Evolutionary conservation across 35 echinoderm and acorn worm genomes (phyloP).

Genomic region (Holothuria glaberrima): DNA sequence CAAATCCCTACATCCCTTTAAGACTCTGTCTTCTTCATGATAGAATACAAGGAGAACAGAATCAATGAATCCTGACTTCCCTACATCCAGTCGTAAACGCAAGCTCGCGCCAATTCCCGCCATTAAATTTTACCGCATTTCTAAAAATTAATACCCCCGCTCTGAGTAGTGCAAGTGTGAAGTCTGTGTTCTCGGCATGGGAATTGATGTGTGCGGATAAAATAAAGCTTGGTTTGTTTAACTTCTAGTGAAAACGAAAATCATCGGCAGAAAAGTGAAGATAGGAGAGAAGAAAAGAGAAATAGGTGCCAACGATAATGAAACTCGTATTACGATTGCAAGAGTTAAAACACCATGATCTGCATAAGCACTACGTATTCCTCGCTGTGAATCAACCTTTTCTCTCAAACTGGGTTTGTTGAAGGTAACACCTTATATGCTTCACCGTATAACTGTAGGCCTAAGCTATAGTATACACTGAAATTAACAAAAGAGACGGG

Average conservation of each 20-base stretch:
- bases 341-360: too few relatives aligned
- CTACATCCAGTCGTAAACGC: constrained; percentile 28
- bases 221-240: constrained; percentile 35
- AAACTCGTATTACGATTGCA: not conserved
- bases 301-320: not conserved
- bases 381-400: too few relatives aligned
- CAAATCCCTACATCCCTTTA: too few relatives aligned
- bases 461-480: too few relatives aligned
- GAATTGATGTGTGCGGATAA: constrained; percentile 9
- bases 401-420: too few relatives aligned
- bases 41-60: too few relatives aligned
- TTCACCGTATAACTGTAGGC: too few relatives aligned
- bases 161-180: constrained; percentile 30
- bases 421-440: too few relatives aligned
- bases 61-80: too few relatives aligned
- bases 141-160: constrained; percentile 52
- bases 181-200: constrained; percentile 43
- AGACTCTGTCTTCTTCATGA: too few relatives aligned
- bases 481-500: constrained; percentile 21
- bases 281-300: not conserved
- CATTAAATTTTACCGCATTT: constrained; percentile 49
- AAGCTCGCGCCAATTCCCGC: constrained; percentile 29
- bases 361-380: too few relatives aligned
- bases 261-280: not conserved
- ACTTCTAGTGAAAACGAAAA: constrained; percentile 6